Evolutionary conservation across 2,888 invertebrate species (phyloP).

Genomic region (Latrodectus hesperus): DNA sequence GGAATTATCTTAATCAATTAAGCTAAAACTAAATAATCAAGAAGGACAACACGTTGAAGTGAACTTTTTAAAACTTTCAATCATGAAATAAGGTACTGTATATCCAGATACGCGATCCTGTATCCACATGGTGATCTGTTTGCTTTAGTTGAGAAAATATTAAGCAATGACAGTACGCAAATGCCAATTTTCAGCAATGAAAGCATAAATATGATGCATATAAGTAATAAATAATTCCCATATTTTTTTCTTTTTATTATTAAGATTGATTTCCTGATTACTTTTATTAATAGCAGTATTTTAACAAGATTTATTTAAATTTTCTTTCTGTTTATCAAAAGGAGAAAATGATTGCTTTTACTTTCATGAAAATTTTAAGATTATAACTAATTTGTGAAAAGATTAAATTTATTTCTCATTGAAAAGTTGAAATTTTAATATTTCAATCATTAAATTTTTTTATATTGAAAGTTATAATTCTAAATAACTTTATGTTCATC

Average conservation of each 20-base stretch:
- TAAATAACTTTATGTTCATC: no score
- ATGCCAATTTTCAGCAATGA: neutral
- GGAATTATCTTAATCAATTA: constrained; percentile 22
- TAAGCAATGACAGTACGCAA: neutral
- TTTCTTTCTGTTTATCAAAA: neutral
- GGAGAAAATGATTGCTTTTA: no score
- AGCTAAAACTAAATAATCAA: constrained; percentile 66
- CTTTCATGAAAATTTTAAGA: no score
- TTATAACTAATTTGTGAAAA: no score
- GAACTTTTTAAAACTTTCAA: constrained; percentile 68
- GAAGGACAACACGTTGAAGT: constrained; percentile 68
- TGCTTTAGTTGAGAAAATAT: constrained; percentile 18
- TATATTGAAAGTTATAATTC: no score
- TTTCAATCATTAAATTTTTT: no score
- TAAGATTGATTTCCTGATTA: neutral
- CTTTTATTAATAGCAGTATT: no score
- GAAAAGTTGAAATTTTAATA: no score
- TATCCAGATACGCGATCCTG: constrained; percentile 37
- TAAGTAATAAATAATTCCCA: neutral
- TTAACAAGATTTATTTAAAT: neutral
- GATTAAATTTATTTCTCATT: no score
- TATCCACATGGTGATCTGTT: constrained; percentile 66
- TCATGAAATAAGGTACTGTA: constrained; percentile 55
- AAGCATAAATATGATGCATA: neutral
- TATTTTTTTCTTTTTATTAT: neutral